Conservation (phyloP, 2,888 invertebrate species). For the Epinotia nisella region DNA sequence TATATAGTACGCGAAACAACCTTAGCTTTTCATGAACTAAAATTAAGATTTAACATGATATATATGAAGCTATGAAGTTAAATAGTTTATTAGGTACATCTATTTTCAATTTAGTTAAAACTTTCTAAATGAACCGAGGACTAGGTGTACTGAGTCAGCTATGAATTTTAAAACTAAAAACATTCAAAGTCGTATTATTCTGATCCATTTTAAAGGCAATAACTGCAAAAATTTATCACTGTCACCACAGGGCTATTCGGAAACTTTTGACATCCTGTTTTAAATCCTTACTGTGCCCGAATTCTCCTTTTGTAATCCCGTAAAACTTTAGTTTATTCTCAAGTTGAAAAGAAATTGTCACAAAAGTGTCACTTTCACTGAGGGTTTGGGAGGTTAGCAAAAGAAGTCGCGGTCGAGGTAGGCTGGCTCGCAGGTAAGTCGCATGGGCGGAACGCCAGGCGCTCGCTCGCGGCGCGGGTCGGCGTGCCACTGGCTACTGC, state of each 20-base stretch:
- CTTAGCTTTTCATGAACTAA: conserved; percentile 24
- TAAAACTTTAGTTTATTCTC: conserved; percentile 17
- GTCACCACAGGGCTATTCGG: conserved; percentile 28
- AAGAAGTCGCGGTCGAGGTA: conserved; percentile 46
- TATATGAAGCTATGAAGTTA: conserved; percentile 22
- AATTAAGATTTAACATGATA: not conserved
- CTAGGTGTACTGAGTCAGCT: not conserved
- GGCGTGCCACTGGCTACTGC: conserved; percentile 70
- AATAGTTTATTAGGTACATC: not conserved
- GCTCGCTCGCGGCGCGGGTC: conserved; percentile 71
- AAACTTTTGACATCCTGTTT: conserved; percentile 39
- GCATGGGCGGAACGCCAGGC: conserved; percentile 52
- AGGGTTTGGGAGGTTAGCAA: conserved; percentile 51
- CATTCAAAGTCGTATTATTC: conserved; percentile 8
- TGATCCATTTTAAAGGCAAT: not conserved
- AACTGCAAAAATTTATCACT: conserved; percentile 36
- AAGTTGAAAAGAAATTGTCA: conserved; percentile 15
- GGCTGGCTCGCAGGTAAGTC: conserved; percentile 39
- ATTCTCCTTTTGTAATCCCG: conserved; percentile 9
- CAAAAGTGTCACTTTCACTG: conserved; percentile 54
- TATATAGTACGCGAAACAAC: not conserved
- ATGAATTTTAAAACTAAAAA: not conserved
- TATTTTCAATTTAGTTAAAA: conserved; percentile 1
- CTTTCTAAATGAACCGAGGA: not conserved
- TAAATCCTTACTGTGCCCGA: conserved; percentile 36